Conservation (phyloP, 2,113 vertebrate species). For the Ellobius talpinus region DNA sequence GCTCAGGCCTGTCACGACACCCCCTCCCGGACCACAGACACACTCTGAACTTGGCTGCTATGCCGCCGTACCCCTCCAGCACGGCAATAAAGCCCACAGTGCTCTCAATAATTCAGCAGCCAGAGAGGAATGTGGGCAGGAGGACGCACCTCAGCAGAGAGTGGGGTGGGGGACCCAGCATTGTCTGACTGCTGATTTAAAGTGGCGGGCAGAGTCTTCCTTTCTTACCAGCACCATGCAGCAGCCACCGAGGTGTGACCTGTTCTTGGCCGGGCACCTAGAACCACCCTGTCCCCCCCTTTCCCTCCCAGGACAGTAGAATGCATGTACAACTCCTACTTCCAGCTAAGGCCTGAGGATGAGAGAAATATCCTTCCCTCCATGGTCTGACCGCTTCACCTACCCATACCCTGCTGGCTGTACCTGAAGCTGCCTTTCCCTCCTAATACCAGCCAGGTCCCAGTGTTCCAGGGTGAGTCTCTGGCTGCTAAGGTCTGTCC, state of each 20-base stretch:
- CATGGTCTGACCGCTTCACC: neutral
- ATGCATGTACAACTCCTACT: neutral
- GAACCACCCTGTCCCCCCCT: neutral
- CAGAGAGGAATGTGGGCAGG: constrained; percentile 70
- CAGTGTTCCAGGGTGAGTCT: neutral
- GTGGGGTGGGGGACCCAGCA: neutral
- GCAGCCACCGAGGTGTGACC: neutral
- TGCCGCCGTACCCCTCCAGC: constrained; percentile 65
- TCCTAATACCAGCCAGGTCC: too few relatives aligned
- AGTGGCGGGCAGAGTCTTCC: neutral
- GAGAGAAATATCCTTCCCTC: neutral
- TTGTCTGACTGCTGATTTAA: neutral
- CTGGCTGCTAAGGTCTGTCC: neutral
- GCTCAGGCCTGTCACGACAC: neutral
- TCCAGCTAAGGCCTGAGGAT: neutral
- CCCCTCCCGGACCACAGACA: constrained; percentile 59
- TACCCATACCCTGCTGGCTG: accelerated
- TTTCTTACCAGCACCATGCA: accelerated
- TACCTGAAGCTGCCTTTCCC: neutral
- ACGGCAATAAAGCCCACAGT: constrained; percentile 74
- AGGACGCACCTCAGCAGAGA: constrained; percentile 52
- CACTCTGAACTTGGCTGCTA: constrained; percentile 66
- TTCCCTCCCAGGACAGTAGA: neutral
- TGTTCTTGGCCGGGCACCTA: neutral
- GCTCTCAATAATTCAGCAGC: constrained; percentile 83